Conservation (phyloP, 2,888 invertebrate genomes). For the Entomobrya proxima region DNA sequence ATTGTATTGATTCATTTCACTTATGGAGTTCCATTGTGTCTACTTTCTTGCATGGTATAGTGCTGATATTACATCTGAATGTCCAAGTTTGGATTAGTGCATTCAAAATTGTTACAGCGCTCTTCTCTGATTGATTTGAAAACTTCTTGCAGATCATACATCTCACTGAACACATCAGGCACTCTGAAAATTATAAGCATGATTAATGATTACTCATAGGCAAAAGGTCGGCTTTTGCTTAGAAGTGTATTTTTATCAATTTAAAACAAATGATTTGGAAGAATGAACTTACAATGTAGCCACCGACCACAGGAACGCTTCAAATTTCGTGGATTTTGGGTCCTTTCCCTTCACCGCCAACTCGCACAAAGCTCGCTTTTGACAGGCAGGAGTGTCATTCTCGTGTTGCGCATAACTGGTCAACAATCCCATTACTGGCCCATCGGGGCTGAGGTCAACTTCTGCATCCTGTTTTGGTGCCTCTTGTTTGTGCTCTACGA, state of each 20-base stretch:
- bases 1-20: neutral
- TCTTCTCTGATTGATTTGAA: constrained; percentile 69
- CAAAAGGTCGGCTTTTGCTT: too few species aligned
- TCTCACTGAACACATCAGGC: constrained; percentile 71
- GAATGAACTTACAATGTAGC: constrained; percentile 72
- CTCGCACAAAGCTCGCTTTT: constrained; percentile 74
- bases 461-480: constrained; percentile 60
- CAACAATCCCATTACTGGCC: constrained; percentile 73
- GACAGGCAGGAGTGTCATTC: constrained; percentile 70
- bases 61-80: constrained; percentile 59
- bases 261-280: neutral
- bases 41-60: neutral
- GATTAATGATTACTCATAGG: too few species aligned
- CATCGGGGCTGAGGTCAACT: constrained; percentile 72
- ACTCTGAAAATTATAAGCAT: constrained; percentile 67
- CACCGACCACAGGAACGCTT: constrained; percentile 73
- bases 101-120: constrained; percentile 65
- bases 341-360: constrained; percentile 69
- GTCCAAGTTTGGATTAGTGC: constrained; percentile 71
- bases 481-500: constrained; percentile 48
- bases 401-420: constrained; percentile 73
- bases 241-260: too few species aligned
- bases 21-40: neutral
- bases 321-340: constrained; percentile 72
- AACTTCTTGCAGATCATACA: constrained; percentile 74